Evolutionary conservation across 2,797 vertebrate genomes (phyloP).

Genomic region (Molossus molossus): DNA sequence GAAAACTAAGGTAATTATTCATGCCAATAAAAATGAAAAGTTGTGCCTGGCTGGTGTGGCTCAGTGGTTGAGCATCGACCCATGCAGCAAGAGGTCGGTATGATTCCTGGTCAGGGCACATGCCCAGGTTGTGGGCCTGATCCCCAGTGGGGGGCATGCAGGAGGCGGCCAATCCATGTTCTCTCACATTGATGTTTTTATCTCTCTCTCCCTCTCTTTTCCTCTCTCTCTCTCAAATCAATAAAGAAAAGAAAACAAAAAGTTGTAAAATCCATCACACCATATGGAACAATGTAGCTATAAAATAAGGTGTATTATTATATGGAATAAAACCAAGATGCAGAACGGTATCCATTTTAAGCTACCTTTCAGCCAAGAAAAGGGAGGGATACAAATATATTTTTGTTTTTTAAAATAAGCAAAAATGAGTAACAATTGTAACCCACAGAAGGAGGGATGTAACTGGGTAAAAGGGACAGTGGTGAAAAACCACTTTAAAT

Average conservation of each 20-base stretch:
- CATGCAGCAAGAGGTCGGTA: too few relatives aligned
- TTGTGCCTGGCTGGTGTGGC: neutral
- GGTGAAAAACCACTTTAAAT: neutral
- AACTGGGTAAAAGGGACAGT: constrained; percentile 7
- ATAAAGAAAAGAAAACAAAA: too few relatives aligned
- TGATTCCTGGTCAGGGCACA: too few relatives aligned
- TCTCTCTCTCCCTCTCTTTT: too few relatives aligned
- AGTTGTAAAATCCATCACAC: neutral
- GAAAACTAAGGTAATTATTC: constrained; percentile 27
- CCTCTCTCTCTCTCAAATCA: too few relatives aligned
- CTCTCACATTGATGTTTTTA: too few relatives aligned
- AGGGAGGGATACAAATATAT: neutral
- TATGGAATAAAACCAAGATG: neutral
- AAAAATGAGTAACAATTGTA: constrained; percentile 27
- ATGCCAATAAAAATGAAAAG: constrained; percentile 49
- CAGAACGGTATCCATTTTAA: neutral
- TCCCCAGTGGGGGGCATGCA: too few relatives aligned
- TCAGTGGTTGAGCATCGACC: too few relatives aligned
- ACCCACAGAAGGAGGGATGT: neutral
- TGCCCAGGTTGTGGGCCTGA: too few relatives aligned
- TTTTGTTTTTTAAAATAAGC: neutral
- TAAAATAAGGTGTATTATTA: neutral
- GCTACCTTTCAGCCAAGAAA: constrained; percentile 15
- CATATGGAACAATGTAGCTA: neutral
- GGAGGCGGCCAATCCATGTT: too few relatives aligned